A percentile compares a stretch with the other conserved stretches of the same genome.
Evolutionary conservation across 1,140 invertebrate genomes (phyloP).

Genomic region (Nasonia longicornis): DNA sequence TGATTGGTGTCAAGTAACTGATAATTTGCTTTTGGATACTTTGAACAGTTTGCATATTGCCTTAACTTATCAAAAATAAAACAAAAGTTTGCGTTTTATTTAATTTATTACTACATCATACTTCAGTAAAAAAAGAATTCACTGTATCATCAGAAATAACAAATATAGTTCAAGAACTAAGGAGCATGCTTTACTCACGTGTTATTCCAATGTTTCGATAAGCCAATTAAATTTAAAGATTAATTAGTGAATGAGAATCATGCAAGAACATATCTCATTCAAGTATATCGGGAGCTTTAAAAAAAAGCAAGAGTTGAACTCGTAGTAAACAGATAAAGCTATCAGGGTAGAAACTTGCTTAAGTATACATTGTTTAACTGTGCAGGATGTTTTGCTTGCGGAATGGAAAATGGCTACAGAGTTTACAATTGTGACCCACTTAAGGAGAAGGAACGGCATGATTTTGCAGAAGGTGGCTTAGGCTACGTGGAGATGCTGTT

Average conservation of each 20-base stretch:
- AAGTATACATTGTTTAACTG: constrained; percentile 50
- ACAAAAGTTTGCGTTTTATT: not conserved
- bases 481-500: constrained; percentile 98
- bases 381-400: constrained; percentile 96
- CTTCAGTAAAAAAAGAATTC: not conserved
- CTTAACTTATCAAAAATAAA: not conserved
- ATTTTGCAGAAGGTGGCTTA: constrained; percentile 90
- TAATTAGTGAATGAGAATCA: constrained; percentile 29
- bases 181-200: constrained; percentile 6
- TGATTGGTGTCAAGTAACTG: constrained; percentile 15
- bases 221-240: constrained; percentile 37
- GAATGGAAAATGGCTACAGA: constrained; percentile 95
- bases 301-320: constrained; percentile 5
- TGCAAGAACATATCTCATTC: constrained; percentile 22
- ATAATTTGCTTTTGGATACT: not conserved
- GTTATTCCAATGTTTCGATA: constrained; percentile 24
- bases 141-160: not conserved
- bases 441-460: constrained; percentile 95
- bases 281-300: constrained; percentile 14
- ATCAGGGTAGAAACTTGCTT: constrained; percentile 40
- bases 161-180: constrained; percentile 6
- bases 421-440: constrained; percentile 98
- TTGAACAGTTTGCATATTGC: not conserved
- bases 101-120: not conserved
- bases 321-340: constrained; percentile 46